Percentiles rank a stretch among this genome's conserved stretches.
phyloP scores from a whole-genome alignment of 2,888 invertebrate species.

The Lathronympha strigana region DNA sequence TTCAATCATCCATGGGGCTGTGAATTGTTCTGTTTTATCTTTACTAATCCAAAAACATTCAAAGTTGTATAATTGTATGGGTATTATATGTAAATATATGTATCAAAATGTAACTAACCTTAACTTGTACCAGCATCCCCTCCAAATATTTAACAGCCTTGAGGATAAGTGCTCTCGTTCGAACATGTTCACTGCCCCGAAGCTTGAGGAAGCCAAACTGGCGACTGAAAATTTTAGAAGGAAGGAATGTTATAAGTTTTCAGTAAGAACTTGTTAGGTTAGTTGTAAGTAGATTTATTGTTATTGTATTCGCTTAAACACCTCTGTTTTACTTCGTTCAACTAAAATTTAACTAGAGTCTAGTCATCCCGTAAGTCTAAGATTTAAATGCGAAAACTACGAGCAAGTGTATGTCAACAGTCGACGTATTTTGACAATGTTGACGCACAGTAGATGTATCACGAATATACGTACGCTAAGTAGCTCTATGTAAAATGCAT shows the following conservation, averaged over 20 bases:
- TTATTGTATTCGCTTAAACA: neutral
- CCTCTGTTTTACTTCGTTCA: no score
- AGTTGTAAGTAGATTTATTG: neutral
- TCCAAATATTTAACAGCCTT: constrained; percentile 95
- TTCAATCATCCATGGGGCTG: no score
- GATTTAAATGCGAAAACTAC: neutral
- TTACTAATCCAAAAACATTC: no score
- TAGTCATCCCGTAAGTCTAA: neutral
- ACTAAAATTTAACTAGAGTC: neutral
- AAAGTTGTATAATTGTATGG: no score
- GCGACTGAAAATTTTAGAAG: constrained; percentile 86
- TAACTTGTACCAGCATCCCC: constrained; percentile 92
- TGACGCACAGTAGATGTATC: constrained; percentile 16
- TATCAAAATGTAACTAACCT: constrained; percentile 60
- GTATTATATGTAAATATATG: no score
- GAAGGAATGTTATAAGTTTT: neutral
- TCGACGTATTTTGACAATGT: constrained; percentile 6
- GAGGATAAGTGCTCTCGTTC: constrained; percentile 91
- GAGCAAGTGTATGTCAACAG: constrained; percentile 17
- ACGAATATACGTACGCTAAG: neutral
- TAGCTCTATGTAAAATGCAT: neutral
- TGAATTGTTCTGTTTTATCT: no score
- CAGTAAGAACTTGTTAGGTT: neutral
- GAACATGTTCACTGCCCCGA: constrained; percentile 90
- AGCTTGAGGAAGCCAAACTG: constrained; percentile 96